Base-by-base conservation (phyloP, 2,797 vertebrate genomes). In the Mus caroli region DNA sequence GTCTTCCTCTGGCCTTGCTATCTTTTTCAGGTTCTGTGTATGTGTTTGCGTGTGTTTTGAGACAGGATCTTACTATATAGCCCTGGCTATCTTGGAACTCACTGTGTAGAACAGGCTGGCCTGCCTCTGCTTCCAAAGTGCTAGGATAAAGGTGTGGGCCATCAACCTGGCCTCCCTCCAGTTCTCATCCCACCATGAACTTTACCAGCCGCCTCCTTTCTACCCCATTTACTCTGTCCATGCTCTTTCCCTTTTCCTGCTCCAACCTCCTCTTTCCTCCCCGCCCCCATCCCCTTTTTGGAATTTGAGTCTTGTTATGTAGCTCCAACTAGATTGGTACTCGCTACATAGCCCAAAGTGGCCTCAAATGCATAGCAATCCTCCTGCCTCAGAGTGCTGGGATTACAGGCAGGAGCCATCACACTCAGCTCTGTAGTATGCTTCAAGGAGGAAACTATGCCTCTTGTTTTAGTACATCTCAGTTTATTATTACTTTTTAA, bases 401-500 rank as follows among this genome's bases (percentile, higher is more conserved):
- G 67, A 12, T 20, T 60, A 88, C 52, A 76, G 11, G 54, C 54
- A 76, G 13, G 6, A 75, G 71, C 26, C 15, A 19, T 17, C n/a
- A 31, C 0, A 3, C n/a, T 56, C 69, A 43, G 52, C 15, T 94
- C 87, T 93, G n/a, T 60, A 92, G 77, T 28, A n/a, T 17, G 95
- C 88, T 94, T 54, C 79, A 91, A 69, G 56, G 56, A 94, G 95
- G 54, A 88, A 94, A 77, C 17, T 8, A 31, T 3, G 24, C 3
- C 40, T 95, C 92, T 89, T 89, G 64, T 69, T 93, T 96, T 60
- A 73, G 5, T 13, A 22, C 52, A 40, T 31, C 43, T 15, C 71
- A 90, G 79, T 94, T 97, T 97, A 96, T 95, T 95, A 83, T 86
- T 83, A 75, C 64, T 92, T 96, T 80, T 34, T 28, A 96, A 97